A percentile compares a stretch with the other conserved stretches of the same genome.
Evolutionary conservation across 2,797 vertebrate species (phyloP).

Genomic region (Labeo calbasu): DNA sequence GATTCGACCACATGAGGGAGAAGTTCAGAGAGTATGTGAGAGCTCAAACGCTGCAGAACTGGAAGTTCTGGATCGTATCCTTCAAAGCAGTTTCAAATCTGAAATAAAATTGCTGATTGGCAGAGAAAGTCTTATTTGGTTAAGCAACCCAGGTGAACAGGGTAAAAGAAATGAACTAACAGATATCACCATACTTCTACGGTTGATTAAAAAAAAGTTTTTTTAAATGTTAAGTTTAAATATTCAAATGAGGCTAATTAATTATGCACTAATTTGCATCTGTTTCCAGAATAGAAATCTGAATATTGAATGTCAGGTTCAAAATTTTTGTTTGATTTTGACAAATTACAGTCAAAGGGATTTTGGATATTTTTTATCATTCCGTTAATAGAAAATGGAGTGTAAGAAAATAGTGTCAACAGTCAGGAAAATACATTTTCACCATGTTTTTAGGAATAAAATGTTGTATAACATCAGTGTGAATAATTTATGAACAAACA

Average conservation of each 20-base stretch:
- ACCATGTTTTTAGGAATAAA: background rate
- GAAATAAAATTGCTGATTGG: background rate
- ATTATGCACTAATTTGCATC: background rate
- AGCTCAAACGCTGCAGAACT: slow-evolving; percentile 91
- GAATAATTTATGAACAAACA: too few relatives aligned
- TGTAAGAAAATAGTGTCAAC: background rate
- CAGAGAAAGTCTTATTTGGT: background rate
- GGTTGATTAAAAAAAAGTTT: background rate
- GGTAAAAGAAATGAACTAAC: too few relatives aligned
- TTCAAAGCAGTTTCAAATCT: slow-evolving; percentile 48
- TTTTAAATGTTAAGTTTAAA: too few relatives aligned
- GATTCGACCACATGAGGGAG: slow-evolving; percentile 93
- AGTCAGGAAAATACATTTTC: background rate
- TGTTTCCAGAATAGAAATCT: background rate
- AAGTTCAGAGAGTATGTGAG: slow-evolving; percentile 92
- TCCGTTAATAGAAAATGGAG: background rate
- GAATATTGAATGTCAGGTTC: background rate
- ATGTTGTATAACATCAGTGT: too few relatives aligned
- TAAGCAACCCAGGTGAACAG: background rate
- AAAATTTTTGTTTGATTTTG: background rate
- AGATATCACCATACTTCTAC: background rate
- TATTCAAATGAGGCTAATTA: background rate
- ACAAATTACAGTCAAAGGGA: background rate
- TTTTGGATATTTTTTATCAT: background rate
- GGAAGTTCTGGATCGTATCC: slow-evolving; percentile 99